Conservation (phyloP, 1,140 invertebrate genomes). For the Caenorhabditis inopinata region DNA sequence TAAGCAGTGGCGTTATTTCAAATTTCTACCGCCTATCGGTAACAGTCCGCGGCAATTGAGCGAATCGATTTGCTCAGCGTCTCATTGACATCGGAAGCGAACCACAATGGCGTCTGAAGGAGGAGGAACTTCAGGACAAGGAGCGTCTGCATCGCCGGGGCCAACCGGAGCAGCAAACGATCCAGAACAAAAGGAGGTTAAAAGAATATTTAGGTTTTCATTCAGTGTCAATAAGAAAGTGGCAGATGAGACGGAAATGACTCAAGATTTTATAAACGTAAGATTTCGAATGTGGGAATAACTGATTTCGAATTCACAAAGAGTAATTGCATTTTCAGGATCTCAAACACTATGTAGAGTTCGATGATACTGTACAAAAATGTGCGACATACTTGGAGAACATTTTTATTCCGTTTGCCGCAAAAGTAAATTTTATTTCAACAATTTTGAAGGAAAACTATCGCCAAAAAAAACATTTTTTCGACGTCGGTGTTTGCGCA, state of each 20-base stretch:
- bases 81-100: too few species aligned
- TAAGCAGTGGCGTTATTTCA: too few species aligned
- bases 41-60: too few species aligned
- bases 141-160: not conserved
- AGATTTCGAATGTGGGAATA: not conserved
- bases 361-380: not conserved
- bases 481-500: too few species aligned
- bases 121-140: not conserved
- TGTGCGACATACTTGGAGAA: not conserved
- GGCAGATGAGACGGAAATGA: conserved; percentile 1
- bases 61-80: too few species aligned
- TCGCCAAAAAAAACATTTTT: too few species aligned
- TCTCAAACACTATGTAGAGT: conserved; percentile 5
- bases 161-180: not conserved
- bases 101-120: conserved; percentile 10
- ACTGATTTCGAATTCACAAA: too few species aligned
- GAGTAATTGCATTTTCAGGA: not conserved
- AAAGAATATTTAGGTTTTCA: not conserved
- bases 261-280: conserved; percentile 2
- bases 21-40: too few species aligned
- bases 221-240: not conserved
- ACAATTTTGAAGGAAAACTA: too few species aligned
- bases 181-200: not conserved
- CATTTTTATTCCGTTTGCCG: not conserved
- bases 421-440: not conserved